Conservation (phyloP, 2,113 vertebrate genomes). For the Atlantisia rogersi region DNA sequence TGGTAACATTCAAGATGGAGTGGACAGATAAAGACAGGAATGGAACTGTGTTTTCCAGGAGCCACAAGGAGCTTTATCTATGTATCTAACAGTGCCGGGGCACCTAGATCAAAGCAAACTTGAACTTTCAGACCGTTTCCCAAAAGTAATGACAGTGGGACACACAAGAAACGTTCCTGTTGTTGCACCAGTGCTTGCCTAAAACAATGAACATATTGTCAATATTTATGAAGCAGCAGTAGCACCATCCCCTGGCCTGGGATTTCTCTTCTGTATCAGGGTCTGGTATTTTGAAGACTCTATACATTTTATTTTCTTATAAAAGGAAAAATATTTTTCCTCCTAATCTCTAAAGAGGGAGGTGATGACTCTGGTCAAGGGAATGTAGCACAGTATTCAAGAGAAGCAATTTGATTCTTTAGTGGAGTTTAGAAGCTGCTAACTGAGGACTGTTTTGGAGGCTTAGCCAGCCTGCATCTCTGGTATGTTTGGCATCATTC, state of each 20-base stretch:
- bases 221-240: background rate
- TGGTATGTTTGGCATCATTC: conserved; percentile 6
- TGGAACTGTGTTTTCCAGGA: background rate
- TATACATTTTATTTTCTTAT: background rate
- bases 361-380: background rate
- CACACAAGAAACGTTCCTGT: background rate
- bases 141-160: background rate
- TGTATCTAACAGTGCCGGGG: accelerated
- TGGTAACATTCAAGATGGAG: background rate
- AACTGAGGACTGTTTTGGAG: background rate
- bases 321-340: background rate
- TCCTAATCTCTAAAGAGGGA: accelerated
- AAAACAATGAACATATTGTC: accelerated
- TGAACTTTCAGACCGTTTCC: background rate
- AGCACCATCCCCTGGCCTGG: accelerated
- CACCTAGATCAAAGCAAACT: background rate
- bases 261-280: background rate
- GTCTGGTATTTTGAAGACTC: background rate
- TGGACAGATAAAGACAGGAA: background rate
- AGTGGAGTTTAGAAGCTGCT: background rate
- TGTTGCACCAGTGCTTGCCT: background rate
- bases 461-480: background rate
- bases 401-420: background rate
- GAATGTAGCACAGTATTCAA: background rate
- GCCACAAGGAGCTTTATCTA: background rate